Base-by-base conservation (phyloP, 1,140 invertebrate species). In the Drosophila aff. region DNA sequence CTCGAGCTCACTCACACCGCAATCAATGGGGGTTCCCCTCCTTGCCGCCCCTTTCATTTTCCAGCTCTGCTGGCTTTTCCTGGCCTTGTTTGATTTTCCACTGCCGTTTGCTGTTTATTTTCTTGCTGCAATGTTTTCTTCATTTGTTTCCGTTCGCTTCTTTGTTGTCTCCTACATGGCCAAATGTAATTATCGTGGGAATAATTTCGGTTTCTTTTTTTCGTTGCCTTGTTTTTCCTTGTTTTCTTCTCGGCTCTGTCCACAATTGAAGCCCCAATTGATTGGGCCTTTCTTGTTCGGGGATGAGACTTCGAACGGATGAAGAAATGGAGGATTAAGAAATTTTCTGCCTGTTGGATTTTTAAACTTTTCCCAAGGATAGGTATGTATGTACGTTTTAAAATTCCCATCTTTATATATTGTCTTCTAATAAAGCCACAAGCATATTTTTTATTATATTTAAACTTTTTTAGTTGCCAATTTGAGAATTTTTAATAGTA, bases 101-200 rank as follows among this genome's bases (percentile, higher is more conserved):
- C 46, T 49, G 57, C 57, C 33, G 44, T 55, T 66, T 49, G 31
- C 62, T 65, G 60, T 69, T 69, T 50, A 40, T 53, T 53, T 71
- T 53, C 63, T 43, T 71, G 47, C 63, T 46, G 67, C 63, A 69
- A 52, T 76, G 41, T 79, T 61, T 55, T 31, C 40, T 62, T 65
- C 57, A 59, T 49, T 52, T 50, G 72, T 38, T 55, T 72, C 31
- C 53, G 33, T 75, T 50, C 41, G 66, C 60, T 59, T 53, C 62
- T 52, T 72, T 72, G 52, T 62, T 67, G 46, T 44, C 64, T 58
- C 53, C 61, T 55, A 52, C 62, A 67, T 66, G 66, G 33, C 18
- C 63, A 79, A 86, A 82, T 87, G 66, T 77, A 86, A 86, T 87
- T 80, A 87, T 79, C 80, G 55, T 60, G 67, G 62, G 58, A 74